Percentiles rank a stretch among this genome's conserved stretches.
Evolutionary conservation across 2,113 vertebrate genomes (phyloP).

Genomic region (Pseudorasbora parva): DNA sequence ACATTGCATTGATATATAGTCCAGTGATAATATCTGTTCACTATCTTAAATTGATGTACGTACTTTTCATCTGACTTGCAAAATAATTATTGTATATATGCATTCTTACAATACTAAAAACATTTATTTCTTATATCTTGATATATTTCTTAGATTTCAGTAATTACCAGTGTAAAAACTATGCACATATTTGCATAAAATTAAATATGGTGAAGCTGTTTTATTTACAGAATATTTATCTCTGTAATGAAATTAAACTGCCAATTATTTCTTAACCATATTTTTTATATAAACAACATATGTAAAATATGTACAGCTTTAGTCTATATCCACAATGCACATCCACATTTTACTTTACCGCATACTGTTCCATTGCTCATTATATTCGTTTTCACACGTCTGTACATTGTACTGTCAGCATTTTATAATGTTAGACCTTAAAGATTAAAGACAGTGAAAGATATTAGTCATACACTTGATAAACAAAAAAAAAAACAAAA

Average conservation of each 20-base stretch:
- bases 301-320: slow-evolving; percentile 51
- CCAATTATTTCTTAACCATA: slow-evolving; percentile 40
- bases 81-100: neutral
- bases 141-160: neutral
- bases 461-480: neutral
- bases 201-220: slow-evolving; percentile 17
- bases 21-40: neutral
- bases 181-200: slow-evolving; percentile 28
- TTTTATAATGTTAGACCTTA: neutral
- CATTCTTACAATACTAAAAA: neutral
- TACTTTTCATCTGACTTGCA: neutral
- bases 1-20: neutral
- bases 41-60: neutral
- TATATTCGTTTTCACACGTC: neutral
- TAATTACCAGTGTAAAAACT: slow-evolving; percentile 27
- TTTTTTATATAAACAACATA: slow-evolving; percentile 52
- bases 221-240: slow-evolving; percentile 51
- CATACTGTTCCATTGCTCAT: neutral
- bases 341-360: slow-evolving; percentile 6
- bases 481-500: too few species aligned
- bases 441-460: neutral
- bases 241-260: slow-evolving; percentile 25
- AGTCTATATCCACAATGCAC: slow-evolving; percentile 26
- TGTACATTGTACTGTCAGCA: neutral
- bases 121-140: neutral